Evolutionary conservation across 2,888 invertebrate species (phyloP).

Genomic region (Leptinotarsa rubiginosa): DNA sequence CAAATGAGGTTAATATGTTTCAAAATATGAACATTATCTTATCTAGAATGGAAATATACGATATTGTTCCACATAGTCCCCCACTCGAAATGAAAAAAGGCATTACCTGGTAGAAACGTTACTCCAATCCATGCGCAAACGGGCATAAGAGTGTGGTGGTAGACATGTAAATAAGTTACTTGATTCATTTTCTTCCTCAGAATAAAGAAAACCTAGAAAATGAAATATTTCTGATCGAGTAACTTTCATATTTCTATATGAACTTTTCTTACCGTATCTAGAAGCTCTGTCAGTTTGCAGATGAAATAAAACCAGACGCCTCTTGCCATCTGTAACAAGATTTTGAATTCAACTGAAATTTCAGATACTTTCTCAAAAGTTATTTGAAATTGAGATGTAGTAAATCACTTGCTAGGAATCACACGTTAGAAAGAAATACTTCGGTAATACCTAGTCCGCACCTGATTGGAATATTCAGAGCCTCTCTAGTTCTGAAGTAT

Average conservation of each 20-base stretch:
- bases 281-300: conserved; percentile 69
- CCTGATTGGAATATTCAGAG: no score
- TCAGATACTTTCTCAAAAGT: no score
- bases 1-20: no score
- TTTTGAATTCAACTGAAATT: not conserved
- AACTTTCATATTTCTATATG: not conserved
- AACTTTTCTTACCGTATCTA: conserved; percentile 67
- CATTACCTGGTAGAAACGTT: conserved; percentile 70
- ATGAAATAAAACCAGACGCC: conserved; percentile 69
- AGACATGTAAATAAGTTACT: conserved; percentile 76
- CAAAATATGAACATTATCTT: no score
- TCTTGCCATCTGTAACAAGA: conserved; percentile 57
- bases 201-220: conserved; percentile 71
- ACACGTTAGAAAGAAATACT: no score
- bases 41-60: no score
- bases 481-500: no score
- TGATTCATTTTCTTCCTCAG: conserved; percentile 77
- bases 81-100: no score
- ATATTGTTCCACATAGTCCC: no score
- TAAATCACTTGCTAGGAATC: no score
- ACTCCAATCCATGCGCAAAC: conserved; percentile 70
- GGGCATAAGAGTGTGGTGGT: conserved; percentile 75
- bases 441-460: no score
- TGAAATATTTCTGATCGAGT: not conserved
- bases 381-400: no score